Evolutionary conservation across 2,797 vertebrate genomes (phyloP), one percentile per base, ranked within the genome.

Genomic region (Fratercula arctica): DNA sequence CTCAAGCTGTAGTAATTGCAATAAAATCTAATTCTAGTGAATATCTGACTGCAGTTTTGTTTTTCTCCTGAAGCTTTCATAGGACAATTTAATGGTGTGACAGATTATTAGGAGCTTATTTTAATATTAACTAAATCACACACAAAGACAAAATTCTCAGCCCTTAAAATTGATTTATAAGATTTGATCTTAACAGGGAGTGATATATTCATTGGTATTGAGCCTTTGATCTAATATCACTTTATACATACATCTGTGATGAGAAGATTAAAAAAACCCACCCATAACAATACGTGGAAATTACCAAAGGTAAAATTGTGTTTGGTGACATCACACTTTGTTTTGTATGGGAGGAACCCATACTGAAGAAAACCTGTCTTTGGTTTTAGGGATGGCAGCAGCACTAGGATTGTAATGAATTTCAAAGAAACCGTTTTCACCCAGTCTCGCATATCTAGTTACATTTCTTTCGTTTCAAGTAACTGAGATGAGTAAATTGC

Each of bases 111-210:
- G 29, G 50, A 88, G 11, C 46, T 89, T 89, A 17, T 81, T 97
- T 96, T 94, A 92, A 61, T 94, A 84, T 84, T 89, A 78, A 89
- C 94, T 87, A 85, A 85, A 89, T 95, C n/a, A 54, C 43, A 83
- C 12, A 45, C 37, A 57, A 61, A 75, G 54, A 76, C 63, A 87
- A 84, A 85, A 73, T 79, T 81, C 43, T 73, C 19, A 85, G 21
- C 14, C 61, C 41, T 89, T 89, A 85, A 90, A 96, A 86, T 61
- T 68, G 48, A 75, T 41, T 92, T 93, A 29, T 6, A 89, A 75
- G n/a, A 59, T 80, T 93, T 95, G 64, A 92, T 85, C 57, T 69
- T 85, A 83, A 87, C 80, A 23, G 60, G 24, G 69, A 78, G 26
- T 81, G 87, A 81, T 87, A 61, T 59, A 60, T 91, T 88, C 66